Conservation (phyloP, 2,888 invertebrate species). For the Tubulanus polymorphus region DNA sequence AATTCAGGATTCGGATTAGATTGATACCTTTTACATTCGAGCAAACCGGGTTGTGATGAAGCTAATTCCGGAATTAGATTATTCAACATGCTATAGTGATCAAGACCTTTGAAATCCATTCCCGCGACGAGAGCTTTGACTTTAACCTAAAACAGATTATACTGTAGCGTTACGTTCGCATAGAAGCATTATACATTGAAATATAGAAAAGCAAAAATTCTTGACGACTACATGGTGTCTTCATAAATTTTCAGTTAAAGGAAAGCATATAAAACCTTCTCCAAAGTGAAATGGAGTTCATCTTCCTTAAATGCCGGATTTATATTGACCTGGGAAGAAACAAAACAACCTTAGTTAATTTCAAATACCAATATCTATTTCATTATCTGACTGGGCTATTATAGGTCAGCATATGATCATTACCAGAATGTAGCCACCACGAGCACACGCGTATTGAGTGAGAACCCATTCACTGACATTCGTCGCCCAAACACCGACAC, state of each 20-base stretch:
- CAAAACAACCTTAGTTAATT: slow-evolving; percentile 1
- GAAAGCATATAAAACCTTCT: slow-evolving; percentile 64
- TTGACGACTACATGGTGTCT: too few species aligned
- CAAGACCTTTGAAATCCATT: slow-evolving; percentile 62
- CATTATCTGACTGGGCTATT: too few species aligned
- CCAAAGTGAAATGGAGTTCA: slow-evolving; percentile 70
- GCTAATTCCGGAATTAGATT: slow-evolving; percentile 60
- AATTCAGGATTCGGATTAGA: too few species aligned
- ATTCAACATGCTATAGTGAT: slow-evolving; percentile 66
- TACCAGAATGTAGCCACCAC: slow-evolving; percentile 70
- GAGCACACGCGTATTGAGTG: slow-evolving; percentile 66
- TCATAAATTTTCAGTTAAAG: too few species aligned
- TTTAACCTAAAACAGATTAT: slow-evolving; percentile 57
- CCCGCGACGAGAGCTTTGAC: slow-evolving; percentile 66
- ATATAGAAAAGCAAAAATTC: too few species aligned
- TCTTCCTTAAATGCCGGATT: slow-evolving; percentile 69
- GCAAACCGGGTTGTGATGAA: slow-evolving; percentile 51
- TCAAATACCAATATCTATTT: too few species aligned
- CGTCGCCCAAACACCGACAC: slow-evolving; percentile 76
- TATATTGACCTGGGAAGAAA: slow-evolving; percentile 63
- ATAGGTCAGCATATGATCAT: too few species aligned
- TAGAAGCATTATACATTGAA: too few species aligned
- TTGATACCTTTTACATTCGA: slow-evolving; percentile 10
- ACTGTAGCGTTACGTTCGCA: too few species aligned
- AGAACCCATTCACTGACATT: slow-evolving; percentile 75